Base-by-base conservation (phyloP, 2,888 invertebrate species). In the Ochropleura leucogaster region DNA sequence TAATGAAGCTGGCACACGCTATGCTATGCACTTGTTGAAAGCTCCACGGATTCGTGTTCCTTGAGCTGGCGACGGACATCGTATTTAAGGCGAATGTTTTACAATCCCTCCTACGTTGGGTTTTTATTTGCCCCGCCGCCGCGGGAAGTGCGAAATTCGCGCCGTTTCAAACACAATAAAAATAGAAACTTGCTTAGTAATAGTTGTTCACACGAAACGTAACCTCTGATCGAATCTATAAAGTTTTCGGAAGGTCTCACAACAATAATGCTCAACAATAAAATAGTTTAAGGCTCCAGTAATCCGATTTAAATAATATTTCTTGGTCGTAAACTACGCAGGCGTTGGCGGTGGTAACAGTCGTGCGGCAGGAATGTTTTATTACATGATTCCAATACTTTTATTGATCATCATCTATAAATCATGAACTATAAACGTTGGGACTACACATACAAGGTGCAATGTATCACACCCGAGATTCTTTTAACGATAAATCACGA, bases 391-490 rank as follows among this genome's bases (percentile, higher is more conserved):
- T 92, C 90, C 85, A 89, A 93, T 92, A 93, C 91, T 93, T 94
- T 93, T 94, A 93, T 94, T 91, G 93, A 91, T 92, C 90, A 88
- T 91, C 87, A 79, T 90, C 92, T 87, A 94, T 95, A 94, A 94
- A 94, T 93, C 91, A 92, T 85, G 77, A 84, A 85, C 87, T 89
- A 90, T 91, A 92, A 91, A 91, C 87, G 88, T 87, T 84, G 85
- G 88, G 85, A 86, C 89, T 89, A 88, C 88, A 89, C 89, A 89
- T 89, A 85, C 86, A 84, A 91, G 90, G 92, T 91, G 93, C 91
- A 89, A 90, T 91, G 91, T 91, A 92, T 94, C 93, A 91, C 92
- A 89, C 91, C 89, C 87, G 84, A 87, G 87, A 88, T 88, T 89
- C 87, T 88, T 88, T 86, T 87, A 83, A 87, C 90, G 89, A 94